Evolutionary conservation across 2,797 vertebrate species (phyloP), one percentile per base, ranked within the genome.

Genomic region (Vultur gryphus): DNA sequence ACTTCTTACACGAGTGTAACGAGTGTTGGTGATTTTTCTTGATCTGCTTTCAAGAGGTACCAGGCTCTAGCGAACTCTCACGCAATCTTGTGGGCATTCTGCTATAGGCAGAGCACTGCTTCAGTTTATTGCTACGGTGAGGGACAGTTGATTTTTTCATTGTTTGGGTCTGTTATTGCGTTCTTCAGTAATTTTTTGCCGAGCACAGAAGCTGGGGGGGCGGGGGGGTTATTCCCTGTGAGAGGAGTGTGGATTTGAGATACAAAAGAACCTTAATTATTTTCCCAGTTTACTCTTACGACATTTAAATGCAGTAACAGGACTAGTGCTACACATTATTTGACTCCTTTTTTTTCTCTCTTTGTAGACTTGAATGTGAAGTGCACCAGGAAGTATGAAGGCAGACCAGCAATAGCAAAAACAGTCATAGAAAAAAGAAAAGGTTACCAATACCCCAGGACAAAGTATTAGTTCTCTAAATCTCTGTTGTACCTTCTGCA

Each of bases 351-450:
- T 78, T 84, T 78, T 76, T 65, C 35, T 95, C 29, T 78, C 59
- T 66, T 82, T 88, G 52, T 75, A 97, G 97, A 93, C 96, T 48
- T 92, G 85, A 96, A 89, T 16, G 28, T 80, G 92, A 96, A 84
- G 37, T 26, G 58, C 43, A 70, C 25, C 66, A 35, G 88, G 84
- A 90, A 92, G 26, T 16, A 51, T 33, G 65, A 29, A 65, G 51
- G 62, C 72, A 81, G 58, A 90, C 9, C 52, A 66, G 76, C 75
- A 90, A 67, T 1, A 75, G 71, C 61, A 94, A n/a, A 93, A 92
- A 10, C 2, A 9, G n/a, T 13, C 35, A 4, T 6, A 55, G 61
- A 59, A 83, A 71, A 44, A 91, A 46, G 23, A 39, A 54, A 95
- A 90, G 43, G 29, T 61, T 91, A 52, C 70, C 80, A 69, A 3